phyloP scores from a whole-genome alignment of 2,888 invertebrate genomes.

The Drosophila subsilvestris region DNA sequence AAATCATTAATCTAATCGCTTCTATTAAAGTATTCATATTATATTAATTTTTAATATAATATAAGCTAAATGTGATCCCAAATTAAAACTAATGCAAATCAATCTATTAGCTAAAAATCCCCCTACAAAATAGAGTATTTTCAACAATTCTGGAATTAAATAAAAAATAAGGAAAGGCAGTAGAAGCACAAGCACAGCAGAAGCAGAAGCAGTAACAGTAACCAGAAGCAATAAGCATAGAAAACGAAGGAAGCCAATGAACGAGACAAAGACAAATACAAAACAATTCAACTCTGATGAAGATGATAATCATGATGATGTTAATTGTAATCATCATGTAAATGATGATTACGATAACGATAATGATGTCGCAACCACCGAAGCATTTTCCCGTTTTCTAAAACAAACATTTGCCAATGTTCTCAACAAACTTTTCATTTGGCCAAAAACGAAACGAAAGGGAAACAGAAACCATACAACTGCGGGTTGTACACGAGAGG shows the following conservation, averaged over 20 bases:
- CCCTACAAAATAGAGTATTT: background rate
- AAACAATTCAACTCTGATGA: conserved; percentile 45
- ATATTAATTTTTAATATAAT: too few species aligned
- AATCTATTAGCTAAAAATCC: background rate
- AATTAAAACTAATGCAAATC: too few species aligned
- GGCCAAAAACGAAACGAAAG: conserved; percentile 45
- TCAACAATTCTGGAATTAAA: conserved; percentile 7
- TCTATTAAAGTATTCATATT: too few species aligned
- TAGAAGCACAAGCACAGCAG: background rate
- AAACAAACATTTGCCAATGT: conserved; percentile 80
- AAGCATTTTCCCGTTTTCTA: conserved; percentile 74
- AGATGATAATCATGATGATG: conserved; percentile 45
- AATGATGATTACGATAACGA: conserved; percentile 13
- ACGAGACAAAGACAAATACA: conserved; percentile 36
- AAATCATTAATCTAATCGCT: too few species aligned
- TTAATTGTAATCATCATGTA: conserved; percentile 22
- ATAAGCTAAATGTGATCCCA: too few species aligned
- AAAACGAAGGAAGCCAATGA: conserved; percentile 45
- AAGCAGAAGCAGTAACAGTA: background rate
- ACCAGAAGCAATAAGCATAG: background rate
- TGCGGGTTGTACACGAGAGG: conserved; percentile 24
- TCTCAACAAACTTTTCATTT: conserved; percentile 75
- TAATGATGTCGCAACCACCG: conserved; percentile 66
- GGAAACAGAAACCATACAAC: conserved; percentile 55
- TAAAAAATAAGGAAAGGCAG: background rate